Conservation (phyloP, 2,797 vertebrate species). For the Limnodromus scolopaceus region DNA sequence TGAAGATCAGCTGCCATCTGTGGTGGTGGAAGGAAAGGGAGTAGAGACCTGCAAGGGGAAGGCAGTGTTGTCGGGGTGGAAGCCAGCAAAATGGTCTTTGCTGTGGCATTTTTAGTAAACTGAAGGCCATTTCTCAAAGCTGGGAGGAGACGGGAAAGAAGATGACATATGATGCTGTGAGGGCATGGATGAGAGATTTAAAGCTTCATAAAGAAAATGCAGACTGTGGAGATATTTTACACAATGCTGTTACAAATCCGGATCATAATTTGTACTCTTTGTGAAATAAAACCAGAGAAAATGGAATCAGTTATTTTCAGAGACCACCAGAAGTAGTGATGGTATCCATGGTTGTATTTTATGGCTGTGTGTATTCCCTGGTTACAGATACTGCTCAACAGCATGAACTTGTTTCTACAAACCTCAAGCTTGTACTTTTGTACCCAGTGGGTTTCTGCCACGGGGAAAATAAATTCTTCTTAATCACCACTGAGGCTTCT, state of each 20-base stretch:
- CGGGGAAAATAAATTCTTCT: constrained; percentile 20
- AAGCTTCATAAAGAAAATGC: background rate
- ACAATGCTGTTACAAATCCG: background rate
- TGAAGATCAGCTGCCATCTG: background rate
- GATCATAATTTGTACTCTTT: background rate
- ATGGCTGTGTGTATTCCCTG: background rate
- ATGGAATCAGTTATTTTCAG: background rate
- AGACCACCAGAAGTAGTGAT: background rate
- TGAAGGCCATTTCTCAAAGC: background rate
- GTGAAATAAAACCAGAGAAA: background rate
- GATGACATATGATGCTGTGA: background rate
- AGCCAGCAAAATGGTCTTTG: background rate
- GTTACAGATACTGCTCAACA: background rate
- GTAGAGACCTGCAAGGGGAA: background rate
- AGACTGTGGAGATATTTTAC: background rate
- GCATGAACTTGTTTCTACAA: background rate
- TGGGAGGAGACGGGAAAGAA: background rate
- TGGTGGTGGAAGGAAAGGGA: background rate
- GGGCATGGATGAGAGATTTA: background rate
- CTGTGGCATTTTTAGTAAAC: background rate
- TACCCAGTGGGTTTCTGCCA: background rate
- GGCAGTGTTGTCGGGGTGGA: background rate
- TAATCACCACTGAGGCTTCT: background rate
- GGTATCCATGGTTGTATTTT: background rate
- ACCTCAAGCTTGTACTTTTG: background rate